These are phyloP conservation scores for Halichoeres trimaculatus DNA, from an alignment of 2,113 vertebrate species.

Conservation along the genomic window DNA sequence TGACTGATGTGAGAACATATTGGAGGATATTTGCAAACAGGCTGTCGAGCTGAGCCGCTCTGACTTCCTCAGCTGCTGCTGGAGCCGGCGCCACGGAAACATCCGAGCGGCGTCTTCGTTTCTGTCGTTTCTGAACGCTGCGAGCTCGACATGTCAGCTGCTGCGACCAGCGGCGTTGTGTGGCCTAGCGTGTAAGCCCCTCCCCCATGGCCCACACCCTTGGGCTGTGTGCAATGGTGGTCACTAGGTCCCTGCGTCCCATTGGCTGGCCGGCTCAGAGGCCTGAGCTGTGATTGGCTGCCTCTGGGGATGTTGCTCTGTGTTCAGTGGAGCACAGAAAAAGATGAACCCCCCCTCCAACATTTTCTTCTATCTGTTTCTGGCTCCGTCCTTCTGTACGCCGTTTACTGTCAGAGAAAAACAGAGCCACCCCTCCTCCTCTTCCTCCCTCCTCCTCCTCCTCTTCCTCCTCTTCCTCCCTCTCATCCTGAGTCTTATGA, in stretches of 20 bases:
- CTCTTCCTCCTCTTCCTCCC: neutral
- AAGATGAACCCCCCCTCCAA: constrained; percentile 41
- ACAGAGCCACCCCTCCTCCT: constrained; percentile 7
- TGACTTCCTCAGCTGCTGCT: constrained; percentile 5
- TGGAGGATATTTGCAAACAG: constrained; percentile 47
- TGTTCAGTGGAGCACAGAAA: constrained; percentile 71
- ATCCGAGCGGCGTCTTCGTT: neutral
- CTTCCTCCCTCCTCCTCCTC: neutral
- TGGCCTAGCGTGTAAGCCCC: constrained; percentile 28
- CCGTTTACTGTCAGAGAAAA: constrained; percentile 22
- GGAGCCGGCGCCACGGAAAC: neutral
- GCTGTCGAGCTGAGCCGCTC: constrained; percentile 9
- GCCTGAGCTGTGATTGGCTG: constrained; percentile 69
- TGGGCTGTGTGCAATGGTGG: constrained; percentile 75
- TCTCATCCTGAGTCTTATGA: constrained; percentile 12
- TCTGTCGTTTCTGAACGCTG: neutral
- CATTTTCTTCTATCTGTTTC: constrained; percentile 29
- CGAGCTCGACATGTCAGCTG: constrained; percentile 25
- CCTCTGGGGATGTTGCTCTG: constrained; percentile 70
- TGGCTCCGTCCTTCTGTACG: constrained; percentile 51
- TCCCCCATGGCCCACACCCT: constrained; percentile 71
- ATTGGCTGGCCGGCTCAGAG: constrained; percentile 68
- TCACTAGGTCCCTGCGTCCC: constrained; percentile 75
- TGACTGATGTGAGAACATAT: constrained; percentile 37
- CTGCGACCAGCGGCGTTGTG: constrained; percentile 31